Conservation (phyloP, 2,888 invertebrate species). For the Lasiommata megera region DNA sequence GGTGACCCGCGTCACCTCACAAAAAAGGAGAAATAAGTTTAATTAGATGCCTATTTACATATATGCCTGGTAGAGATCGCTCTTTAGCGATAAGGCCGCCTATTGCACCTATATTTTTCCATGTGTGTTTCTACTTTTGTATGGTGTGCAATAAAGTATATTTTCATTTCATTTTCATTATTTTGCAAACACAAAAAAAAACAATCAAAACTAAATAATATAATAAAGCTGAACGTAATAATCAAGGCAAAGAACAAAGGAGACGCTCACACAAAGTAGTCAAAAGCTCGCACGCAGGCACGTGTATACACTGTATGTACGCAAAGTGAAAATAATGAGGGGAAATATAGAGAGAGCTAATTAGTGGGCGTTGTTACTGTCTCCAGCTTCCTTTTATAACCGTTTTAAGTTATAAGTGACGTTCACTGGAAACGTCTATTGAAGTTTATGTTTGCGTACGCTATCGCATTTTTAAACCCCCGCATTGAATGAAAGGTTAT, state of each 20-base stretch:
- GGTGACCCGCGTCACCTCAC: too few species aligned
- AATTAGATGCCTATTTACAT: too few species aligned
- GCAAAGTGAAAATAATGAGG: slow-evolving; percentile 32
- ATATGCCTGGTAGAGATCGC: too few species aligned
- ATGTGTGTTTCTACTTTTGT: too few species aligned
- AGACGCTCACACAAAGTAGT: slow-evolving; percentile 29
- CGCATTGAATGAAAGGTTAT: too few species aligned
- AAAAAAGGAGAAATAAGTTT: too few species aligned
- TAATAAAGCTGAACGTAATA: slow-evolving; percentile 31
- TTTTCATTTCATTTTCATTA: too few species aligned
- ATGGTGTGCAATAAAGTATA: too few species aligned
- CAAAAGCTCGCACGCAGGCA: slow-evolving; percentile 27
- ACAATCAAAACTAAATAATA: not conserved
- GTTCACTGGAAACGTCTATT: slow-evolving; percentile 27
- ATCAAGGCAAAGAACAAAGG: slow-evolving; percentile 33
- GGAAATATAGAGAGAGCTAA: slow-evolving; percentile 37
- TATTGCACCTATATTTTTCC: too few species aligned
- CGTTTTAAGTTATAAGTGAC: slow-evolving; percentile 31
- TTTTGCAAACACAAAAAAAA: too few species aligned
- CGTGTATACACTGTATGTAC: slow-evolving; percentile 20
- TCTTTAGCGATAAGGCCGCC: too few species aligned
- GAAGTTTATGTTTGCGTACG: slow-evolving; percentile 15
- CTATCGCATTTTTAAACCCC: not conserved
- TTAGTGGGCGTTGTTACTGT: slow-evolving; percentile 37
- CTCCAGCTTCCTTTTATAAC: slow-evolving; percentile 34